Base-by-base conservation (phyloP, 92 coral and sea anemone genomes). In the Montipora capitata region DNA sequence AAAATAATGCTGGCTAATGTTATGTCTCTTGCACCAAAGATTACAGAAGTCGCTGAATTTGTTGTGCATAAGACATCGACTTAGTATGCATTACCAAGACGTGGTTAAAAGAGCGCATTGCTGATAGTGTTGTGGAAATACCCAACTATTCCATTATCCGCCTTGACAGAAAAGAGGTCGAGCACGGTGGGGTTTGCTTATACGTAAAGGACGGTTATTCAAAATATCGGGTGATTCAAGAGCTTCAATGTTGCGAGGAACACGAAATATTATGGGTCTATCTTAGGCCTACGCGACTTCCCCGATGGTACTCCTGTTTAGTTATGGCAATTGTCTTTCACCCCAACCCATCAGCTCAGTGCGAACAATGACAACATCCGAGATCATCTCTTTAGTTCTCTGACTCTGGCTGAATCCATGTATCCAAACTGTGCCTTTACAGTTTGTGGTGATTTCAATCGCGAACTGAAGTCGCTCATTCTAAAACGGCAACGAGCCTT, bases 11-110 rank as follows among this genome's bases (percentile, higher is more conserved):
- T 56, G 15, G 11, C 40, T 65, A 17, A 16, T 3, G 38, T 7
- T 15, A 16, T 87, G 89, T 91, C 88, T 10, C 86, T 84, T 9
- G 90, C 72, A 27, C 89, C 90, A 45, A 89, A 90, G 68, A 44
- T 85, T 8, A 89, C 74, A 71, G 92, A 91, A 52, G 89, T 91
- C 15, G 89, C 77, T 14, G 85, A 77, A 75, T 80, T 87, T 72
- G 42, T 81, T 12, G 68, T 71, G 44, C 63, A 73, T 51, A 85
- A 2, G 68, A 62, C 14, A 62, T 64, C 42, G 3, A 17, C 69
- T 15, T 64, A 27, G 69, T 40, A 7, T 64, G 10, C 40, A 64
- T 64, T 11, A 64, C 94, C 10, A 88, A 85, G 49, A 84, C 92
- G 7, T 92, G 95, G 89, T 86, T 87, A 13, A 68, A n/a, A 13